phyloP scores from a whole-genome alignment of 2,797 vertebrate species.

The Premnoplex brunnescens region DNA sequence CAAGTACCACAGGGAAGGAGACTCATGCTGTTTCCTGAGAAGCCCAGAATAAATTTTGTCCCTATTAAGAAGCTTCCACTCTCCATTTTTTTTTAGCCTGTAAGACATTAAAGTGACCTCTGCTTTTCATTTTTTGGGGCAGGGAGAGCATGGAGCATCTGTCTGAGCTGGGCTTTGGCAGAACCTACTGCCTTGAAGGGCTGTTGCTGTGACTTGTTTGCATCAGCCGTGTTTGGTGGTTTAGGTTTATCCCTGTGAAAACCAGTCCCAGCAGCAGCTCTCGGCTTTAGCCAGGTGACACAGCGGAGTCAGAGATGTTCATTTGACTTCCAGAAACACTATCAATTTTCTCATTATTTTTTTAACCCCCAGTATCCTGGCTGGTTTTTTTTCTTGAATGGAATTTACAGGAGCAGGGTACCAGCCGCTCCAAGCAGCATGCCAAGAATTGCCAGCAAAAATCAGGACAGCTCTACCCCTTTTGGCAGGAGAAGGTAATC shows the following conservation, averaged over 20 bases:
- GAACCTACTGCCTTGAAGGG: background rate
- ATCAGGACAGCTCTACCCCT: background rate
- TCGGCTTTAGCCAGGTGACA: background rate
- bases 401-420: background rate
- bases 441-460: background rate
- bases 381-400: background rate
- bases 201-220: background rate
- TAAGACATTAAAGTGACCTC: background rate
- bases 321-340: background rate
- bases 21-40: background rate
- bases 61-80: background rate
- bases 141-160: background rate
- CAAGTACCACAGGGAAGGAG: background rate
- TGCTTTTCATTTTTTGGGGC: background rate
- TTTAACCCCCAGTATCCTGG: rapidly evolving
- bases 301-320: background rate
- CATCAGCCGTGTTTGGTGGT: background rate
- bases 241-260: background rate
- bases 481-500: background rate
- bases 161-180: background rate
- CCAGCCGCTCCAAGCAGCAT: background rate
- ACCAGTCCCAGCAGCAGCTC: background rate
- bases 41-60: background rate
- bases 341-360: background rate
- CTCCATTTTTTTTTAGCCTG: background rate